Conservation (phyloP, 2,888 invertebrate species). For the Cryptosula pallasiana region DNA sequence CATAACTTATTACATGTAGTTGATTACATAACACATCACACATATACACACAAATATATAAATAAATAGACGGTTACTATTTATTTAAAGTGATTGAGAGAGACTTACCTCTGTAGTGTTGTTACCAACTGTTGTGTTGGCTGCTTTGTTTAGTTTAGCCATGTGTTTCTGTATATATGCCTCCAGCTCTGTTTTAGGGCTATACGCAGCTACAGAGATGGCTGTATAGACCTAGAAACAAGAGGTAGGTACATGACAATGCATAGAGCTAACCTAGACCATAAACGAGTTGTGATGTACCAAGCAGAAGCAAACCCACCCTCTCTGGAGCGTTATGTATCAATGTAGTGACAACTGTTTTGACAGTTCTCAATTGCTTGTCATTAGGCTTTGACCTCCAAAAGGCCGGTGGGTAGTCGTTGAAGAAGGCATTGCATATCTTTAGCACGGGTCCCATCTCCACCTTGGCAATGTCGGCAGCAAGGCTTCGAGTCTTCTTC, state of each 20-base stretch:
- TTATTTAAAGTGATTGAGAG: too few species aligned
- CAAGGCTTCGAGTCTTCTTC: constrained; percentile 84
- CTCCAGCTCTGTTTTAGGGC: constrained; percentile 2
- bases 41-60: too few species aligned
- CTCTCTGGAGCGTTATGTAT: constrained; percentile 79
- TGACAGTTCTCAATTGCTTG: constrained; percentile 75
- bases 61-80: too few species aligned
- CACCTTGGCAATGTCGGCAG: constrained; percentile 63
- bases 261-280: too few species aligned
- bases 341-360: constrained; percentile 86
- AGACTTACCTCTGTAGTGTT: too few species aligned
- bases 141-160: background rate
- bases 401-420: constrained; percentile 75
- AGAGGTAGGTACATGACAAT: too few species aligned
- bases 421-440: constrained; percentile 82
- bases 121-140: background rate
- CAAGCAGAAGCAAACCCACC: too few species aligned
- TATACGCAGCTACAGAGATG: background rate
- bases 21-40: too few species aligned
- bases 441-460: constrained; percentile 59
- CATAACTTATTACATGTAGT: too few species aligned
- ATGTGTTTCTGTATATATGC: constrained; percentile 11
- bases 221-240: constrained; percentile 19
- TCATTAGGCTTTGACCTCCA: constrained; percentile 81
- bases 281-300: too few species aligned